Evolutionary conservation across 2,113 vertebrate species (phyloP).

Genomic region (Anas platyrhynchos): DNA sequence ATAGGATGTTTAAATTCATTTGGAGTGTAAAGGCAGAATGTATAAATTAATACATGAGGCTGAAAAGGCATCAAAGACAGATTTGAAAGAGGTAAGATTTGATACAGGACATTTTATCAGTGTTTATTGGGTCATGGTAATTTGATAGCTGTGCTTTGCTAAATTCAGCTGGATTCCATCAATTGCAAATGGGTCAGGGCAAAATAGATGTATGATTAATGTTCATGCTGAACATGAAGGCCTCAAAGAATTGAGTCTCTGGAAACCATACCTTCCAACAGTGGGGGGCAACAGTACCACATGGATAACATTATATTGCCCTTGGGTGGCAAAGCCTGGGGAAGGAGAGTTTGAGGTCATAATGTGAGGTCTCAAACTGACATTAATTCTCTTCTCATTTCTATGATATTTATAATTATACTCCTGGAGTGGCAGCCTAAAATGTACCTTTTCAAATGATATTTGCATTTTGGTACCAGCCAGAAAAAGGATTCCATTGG

Average conservation of each 20-base stretch:
- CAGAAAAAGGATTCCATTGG: neutral
- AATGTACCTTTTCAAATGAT: neutral
- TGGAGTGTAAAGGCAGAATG: neutral
- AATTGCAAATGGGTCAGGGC: neutral
- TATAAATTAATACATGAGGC: neutral
- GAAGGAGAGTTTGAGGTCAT: neutral
- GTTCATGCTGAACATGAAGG: neutral
- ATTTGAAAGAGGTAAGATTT: neutral
- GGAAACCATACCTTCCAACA: neutral
- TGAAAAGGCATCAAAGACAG: neutral
- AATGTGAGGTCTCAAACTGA: accelerated
- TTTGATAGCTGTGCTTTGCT: neutral
- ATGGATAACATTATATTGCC: neutral
- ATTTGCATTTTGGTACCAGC: neutral
- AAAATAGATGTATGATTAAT: neutral
- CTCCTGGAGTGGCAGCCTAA: neutral
- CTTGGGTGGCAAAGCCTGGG: neutral
- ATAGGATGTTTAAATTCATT: neutral
- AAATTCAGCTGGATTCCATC: neutral
- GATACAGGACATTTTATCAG: neutral
- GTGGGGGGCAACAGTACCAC: neutral
- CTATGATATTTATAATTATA: neutral
- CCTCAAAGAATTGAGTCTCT: neutral
- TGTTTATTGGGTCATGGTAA: neutral
- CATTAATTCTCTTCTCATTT: neutral